phyloP scores from a whole-genome alignment of 2,113 vertebrate species.

The Carettochelys insculpta region DNA sequence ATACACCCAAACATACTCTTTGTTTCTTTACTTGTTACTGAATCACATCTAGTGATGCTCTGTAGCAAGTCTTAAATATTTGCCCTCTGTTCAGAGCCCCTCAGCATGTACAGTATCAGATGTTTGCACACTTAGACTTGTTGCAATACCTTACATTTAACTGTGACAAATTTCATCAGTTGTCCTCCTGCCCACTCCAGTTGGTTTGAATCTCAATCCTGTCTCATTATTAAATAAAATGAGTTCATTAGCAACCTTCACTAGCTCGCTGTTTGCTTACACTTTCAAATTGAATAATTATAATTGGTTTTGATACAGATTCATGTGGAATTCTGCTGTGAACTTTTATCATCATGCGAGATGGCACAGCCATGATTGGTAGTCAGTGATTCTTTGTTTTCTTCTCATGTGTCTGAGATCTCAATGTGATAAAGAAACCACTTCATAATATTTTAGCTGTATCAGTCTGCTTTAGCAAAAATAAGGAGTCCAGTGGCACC shows the following conservation, averaged over 20 bases:
- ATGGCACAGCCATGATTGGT: rapidly evolving
- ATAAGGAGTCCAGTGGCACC: no score
- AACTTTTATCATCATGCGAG: background rate
- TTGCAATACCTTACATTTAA: background rate
- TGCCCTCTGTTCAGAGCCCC: background rate
- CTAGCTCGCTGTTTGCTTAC: background rate
- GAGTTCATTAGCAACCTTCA: background rate
- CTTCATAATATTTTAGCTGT: no score
- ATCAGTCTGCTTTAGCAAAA: no score
- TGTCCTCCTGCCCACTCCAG: no score
- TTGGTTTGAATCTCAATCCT: background rate
- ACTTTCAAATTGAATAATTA: background rate
- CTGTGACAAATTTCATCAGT: no score
- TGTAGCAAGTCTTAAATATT: conserved; percentile 18
- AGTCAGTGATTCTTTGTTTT: rapidly evolving
- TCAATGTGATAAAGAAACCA: background rate
- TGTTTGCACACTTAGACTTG: background rate
- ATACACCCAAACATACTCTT: background rate
- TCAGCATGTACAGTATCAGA: background rate
- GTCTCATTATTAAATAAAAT: background rate
- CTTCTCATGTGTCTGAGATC: background rate
- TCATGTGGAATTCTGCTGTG: background rate
- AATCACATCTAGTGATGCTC: background rate
- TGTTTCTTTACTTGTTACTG: background rate
- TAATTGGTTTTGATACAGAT: background rate